A percentile compares a stretch with the other conserved stretches of the same genome.
Conservation (phyloP, 2,113 vertebrate species). For the Gymnorhina tibicen region DNA sequence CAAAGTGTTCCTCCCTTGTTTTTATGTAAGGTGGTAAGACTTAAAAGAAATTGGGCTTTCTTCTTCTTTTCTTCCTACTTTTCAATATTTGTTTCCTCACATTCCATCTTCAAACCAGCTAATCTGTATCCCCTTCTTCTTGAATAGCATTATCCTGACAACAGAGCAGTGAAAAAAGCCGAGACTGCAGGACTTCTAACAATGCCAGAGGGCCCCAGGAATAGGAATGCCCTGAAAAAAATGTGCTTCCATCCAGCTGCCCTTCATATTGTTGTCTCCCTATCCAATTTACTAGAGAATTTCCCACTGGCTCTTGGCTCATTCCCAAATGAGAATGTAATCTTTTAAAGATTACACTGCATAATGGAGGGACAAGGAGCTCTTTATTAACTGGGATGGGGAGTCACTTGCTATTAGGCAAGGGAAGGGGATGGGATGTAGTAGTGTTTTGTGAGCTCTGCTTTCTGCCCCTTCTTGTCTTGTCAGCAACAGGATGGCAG, state of each 20-base stretch:
- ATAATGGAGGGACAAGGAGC: constrained; percentile 61
- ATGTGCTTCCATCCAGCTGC: constrained; percentile 41
- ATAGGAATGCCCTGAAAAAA: constrained; percentile 65
- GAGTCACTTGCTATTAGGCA: constrained; percentile 63
- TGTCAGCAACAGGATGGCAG: background rate
- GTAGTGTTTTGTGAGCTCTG: background rate
- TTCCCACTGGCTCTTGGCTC: constrained; percentile 68
- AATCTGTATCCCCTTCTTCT: constrained; percentile 29
- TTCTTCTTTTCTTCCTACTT: background rate
- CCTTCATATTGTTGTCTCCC: constrained; percentile 61
- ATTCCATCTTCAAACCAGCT: background rate
- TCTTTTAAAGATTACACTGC: constrained; percentile 69
- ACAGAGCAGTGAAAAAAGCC: constrained; percentile 24
- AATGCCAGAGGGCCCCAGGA: constrained; percentile 38
- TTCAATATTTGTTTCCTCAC: background rate
- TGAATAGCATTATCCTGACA: constrained; percentile 34
- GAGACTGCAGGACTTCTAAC: constrained; percentile 31
- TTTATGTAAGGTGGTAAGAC: background rate
- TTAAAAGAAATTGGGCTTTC: background rate
- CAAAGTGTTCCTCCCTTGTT: background rate
- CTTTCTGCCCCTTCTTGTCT: constrained; percentile 4
- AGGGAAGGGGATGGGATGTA: constrained; percentile 23
- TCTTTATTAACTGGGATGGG: constrained; percentile 64
- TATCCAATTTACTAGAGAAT: constrained; percentile 68
- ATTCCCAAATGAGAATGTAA: constrained; percentile 66